Conservation (phyloP, 37 sponge, comb jelly and placozoan genomes). For the Haliclona indistincta region DNA sequence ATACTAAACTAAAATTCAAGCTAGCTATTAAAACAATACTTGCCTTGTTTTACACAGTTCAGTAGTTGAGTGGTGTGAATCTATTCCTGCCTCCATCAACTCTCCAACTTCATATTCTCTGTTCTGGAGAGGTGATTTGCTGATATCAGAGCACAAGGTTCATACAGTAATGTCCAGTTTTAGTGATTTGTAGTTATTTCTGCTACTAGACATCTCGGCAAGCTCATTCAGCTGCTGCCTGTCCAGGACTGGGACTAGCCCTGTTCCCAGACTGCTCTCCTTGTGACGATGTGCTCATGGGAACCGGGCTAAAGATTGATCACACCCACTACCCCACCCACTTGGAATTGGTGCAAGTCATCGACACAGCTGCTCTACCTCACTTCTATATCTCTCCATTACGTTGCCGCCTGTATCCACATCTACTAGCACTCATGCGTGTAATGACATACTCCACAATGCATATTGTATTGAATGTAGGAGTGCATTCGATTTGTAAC, state of each 20-base stretch:
- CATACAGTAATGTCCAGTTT: neutral
- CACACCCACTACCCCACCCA: conserved; percentile 34
- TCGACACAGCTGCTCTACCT: conserved; percentile 33
- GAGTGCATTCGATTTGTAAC: no score
- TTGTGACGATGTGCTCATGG: neutral
- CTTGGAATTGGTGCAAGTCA: conserved; percentile 42
- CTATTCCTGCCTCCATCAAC: neutral
- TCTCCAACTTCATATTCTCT: conserved; percentile 13
- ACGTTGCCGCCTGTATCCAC: conserved; percentile 42
- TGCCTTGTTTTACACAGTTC: no score
- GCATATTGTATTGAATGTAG: no score
- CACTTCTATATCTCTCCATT: conserved; percentile 49
- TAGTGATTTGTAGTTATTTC: neutral
- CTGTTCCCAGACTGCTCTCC: conserved; percentile 13
- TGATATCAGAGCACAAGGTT: conserved; percentile 44
- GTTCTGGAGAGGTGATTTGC: conserved; percentile 51
- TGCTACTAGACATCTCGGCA: neutral
- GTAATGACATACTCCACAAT: no score
- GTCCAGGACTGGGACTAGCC: neutral
- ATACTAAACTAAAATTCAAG: no score
- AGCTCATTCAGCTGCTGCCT: neutral
- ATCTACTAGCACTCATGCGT: neutral
- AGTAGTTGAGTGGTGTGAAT: neutral
- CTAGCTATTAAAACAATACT: no score
- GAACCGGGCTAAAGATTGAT: conserved; percentile 8